Evolutionary conservation across 2,888 invertebrate genomes (phyloP), one percentile per base, ranked within the genome.

Genomic region (Zaprionus bogoriensis): DNA sequence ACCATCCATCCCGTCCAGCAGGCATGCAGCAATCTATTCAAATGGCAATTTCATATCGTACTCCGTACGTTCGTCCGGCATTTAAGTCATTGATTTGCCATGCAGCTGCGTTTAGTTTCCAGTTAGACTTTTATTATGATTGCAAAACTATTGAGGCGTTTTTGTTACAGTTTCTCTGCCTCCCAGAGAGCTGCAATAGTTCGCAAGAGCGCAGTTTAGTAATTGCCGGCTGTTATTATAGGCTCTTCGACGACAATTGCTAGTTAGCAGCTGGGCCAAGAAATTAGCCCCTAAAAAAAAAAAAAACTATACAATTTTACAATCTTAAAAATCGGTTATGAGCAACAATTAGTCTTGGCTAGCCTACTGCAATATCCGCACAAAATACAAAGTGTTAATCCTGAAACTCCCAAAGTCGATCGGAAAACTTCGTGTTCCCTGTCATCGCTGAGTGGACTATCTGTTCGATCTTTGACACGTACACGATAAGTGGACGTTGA

Each of bases 31-130:
- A 64, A 68, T 54, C 51, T 17, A 71, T 74, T 68, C 44, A 68
- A 55, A 64, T 68, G 44, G 52, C 71, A 59, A 64, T 68, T 64
- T 63, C 51, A 62, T 48, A 51, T 58, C 39, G 19, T 17, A 32
- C 32, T 27, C 27, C 10, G 9, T 10, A 10, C 27, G 10, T 4
- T 30, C 30, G 6, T 5, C 4, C 22, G 10, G 20, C 54, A 61
- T 61, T 64, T 59, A 62, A 63, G 57, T 62, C 72, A 80, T 74
- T 83, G 69, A 74, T 80, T 83, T 72, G 74, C 52, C 58, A 60
- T 64, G 59, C 77, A 68, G 58, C 52, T 58, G 71, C 46, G 27
- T 62, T 39, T 62, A 32, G 25, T 50, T n/a, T 28, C 10, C 4
- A 28, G 10, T 54, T 17, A 12, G 28, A 36, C 57, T 50, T 61